Evolutionary conservation across 2,113 vertebrate species (phyloP).

Genomic region (Willisornis vidua): DNA sequence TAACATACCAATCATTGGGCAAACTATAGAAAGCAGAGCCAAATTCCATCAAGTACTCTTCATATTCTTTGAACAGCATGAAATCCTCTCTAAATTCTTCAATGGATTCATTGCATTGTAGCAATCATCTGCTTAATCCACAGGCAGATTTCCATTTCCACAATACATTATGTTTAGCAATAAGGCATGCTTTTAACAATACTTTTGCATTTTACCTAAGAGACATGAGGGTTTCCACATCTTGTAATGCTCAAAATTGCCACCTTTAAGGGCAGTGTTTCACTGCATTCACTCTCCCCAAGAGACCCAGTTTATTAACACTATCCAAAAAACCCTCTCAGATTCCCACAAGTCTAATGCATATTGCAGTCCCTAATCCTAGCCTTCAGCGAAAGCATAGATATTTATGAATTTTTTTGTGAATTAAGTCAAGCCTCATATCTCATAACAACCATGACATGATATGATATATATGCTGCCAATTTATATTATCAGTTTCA

Average conservation of each 20-base stretch:
- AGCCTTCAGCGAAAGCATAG: background rate
- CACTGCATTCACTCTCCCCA: background rate
- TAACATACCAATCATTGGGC: background rate
- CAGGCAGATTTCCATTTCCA: background rate
- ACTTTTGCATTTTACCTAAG: background rate
- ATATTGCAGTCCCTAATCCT: background rate
- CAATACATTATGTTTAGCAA: background rate
- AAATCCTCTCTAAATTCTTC: conserved; percentile 12
- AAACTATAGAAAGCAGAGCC: background rate
- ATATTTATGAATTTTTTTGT: background rate
- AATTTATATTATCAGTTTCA: background rate
- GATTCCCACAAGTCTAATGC: background rate
- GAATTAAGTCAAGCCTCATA: background rate
- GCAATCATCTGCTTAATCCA: conserved; percentile 10
- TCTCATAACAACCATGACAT: background rate
- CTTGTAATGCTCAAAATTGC: background rate
- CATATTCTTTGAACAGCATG: background rate
- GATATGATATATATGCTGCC: background rate
- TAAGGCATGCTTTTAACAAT: background rate
- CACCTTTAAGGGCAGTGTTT: background rate
- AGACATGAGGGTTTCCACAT: background rate
- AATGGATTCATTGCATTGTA: background rate
- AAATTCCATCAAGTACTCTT: background rate
- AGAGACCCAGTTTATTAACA: background rate
- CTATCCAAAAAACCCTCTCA: background rate